Percentiles rank a stretch among this genome's conserved stretches.
phyloP scores from a whole-genome alignment of 2,888 invertebrate genomes.

The Coleophora flavipennella region DNA sequence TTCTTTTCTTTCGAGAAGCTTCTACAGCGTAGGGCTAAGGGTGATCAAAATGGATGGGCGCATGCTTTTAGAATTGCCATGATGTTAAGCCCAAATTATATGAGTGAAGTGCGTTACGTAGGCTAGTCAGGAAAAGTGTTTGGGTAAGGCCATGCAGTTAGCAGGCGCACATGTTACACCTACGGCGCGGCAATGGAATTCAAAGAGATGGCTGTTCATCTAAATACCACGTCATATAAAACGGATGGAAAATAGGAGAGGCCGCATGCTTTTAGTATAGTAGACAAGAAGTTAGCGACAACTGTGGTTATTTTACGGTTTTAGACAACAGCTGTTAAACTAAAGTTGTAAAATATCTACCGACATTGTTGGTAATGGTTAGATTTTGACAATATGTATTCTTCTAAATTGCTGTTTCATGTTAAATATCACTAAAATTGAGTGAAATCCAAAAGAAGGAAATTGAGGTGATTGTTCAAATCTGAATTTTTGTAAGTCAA shows the following conservation, averaged over 20 bases:
- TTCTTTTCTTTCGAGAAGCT: neutral
- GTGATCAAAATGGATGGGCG: conserved; percentile 39
- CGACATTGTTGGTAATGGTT: no score
- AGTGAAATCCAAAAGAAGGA: no score
- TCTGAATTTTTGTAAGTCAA: no score
- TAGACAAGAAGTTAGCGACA: conserved; percentile 23
- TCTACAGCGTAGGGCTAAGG: conserved; percentile 34
- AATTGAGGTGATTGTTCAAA: no score
- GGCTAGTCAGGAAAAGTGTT: conserved; percentile 25
- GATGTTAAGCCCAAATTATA: conserved; percentile 1
- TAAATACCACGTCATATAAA: conserved; percentile 35
- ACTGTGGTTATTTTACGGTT: conserved; percentile 19
- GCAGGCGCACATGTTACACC: conserved; percentile 33
- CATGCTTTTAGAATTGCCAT: conserved; percentile 29
- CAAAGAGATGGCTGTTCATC: neutral
- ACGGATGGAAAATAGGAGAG: conserved; percentile 45
- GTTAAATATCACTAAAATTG: no score
- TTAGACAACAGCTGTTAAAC: no score
- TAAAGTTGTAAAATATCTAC: no score
- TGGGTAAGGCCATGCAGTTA: conserved; percentile 48
- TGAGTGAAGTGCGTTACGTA: conserved; percentile 18
- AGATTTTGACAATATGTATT: no score
- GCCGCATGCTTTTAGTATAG: conserved; percentile 46
- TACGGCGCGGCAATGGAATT: conserved; percentile 12
- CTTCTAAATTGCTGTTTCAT: no score